Conservation (phyloP, 2,888 invertebrate species). For the Bugulina stolonifera region DNA sequence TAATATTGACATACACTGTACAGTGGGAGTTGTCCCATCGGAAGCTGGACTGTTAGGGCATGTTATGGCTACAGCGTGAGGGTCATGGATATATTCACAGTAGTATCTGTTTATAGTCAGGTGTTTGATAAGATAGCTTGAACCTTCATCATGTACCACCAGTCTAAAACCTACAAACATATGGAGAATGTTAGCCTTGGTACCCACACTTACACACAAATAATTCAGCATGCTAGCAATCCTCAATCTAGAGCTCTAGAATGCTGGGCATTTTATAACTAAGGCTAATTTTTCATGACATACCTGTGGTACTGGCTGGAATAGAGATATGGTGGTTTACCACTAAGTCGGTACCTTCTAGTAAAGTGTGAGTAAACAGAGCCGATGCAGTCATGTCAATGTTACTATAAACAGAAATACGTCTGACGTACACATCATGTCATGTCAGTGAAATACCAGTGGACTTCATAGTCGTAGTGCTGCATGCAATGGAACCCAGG, state of each 20-base stretch:
- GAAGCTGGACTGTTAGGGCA: neutral
- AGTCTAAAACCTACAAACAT: slow-evolving; percentile 1
- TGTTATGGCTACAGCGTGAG: neutral
- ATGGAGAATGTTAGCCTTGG: too few relatives aligned
- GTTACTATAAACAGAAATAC: neutral
- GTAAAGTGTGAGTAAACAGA: neutral
- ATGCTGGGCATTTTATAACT: too few relatives aligned
- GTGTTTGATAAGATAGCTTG: neutral
- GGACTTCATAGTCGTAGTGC: too few relatives aligned
- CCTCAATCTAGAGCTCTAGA: too few relatives aligned
- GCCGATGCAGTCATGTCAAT: neutral
- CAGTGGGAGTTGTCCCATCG: neutral
- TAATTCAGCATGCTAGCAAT: too few relatives aligned
- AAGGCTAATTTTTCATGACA: too few relatives aligned
- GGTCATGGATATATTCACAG: neutral
- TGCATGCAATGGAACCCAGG: too few relatives aligned
- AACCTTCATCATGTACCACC: slow-evolving; percentile 17
- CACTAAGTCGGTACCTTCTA: neutral
- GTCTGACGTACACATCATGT: too few relatives aligned
- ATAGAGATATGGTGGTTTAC: neutral
- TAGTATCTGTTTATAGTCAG: slow-evolving; percentile 1
- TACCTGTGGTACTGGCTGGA: neutral
- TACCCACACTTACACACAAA: too few relatives aligned
- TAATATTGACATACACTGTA: too few relatives aligned
- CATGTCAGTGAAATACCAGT: too few relatives aligned